These are phyloP conservation scores for Lagocephalus sceleratus DNA, from an alignment of 2,797 vertebrate species.

Conservation along the genomic window DNA sequence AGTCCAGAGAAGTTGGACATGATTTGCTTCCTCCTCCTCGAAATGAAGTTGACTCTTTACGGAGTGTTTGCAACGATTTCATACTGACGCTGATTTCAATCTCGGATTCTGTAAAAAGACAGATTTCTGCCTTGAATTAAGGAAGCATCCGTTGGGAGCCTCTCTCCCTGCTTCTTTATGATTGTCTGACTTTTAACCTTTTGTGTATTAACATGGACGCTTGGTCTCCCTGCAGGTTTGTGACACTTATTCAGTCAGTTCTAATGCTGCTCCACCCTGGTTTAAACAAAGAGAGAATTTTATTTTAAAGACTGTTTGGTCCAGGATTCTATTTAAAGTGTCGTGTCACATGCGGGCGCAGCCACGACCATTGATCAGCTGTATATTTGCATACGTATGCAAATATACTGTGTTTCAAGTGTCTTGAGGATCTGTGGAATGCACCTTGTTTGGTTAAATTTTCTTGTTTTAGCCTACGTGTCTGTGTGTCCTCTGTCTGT, in stretches of 20 bases:
- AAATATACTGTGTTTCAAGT: background rate
- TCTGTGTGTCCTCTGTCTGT: slow-evolving; percentile 50
- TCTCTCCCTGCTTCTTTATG: slow-evolving; percentile 22
- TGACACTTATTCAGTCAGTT: no score
- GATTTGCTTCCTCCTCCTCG: slow-evolving; percentile 23
- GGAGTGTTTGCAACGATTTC: no score
- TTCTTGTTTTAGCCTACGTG: slow-evolving; percentile 42
- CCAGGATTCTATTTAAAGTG: slow-evolving; percentile 40
- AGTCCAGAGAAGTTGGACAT: slow-evolving; percentile 38
- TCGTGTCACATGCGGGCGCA: slow-evolving; percentile 9
- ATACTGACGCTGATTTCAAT: no score
- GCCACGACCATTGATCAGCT: no score
- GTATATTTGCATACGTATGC: no score
- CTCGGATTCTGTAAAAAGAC: slow-evolving; percentile 30
- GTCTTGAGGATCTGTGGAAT: slow-evolving; percentile 22
- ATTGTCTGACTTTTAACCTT: slow-evolving; percentile 17
- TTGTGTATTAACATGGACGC: slow-evolving; percentile 8
- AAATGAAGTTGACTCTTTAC: slow-evolving; percentile 3
- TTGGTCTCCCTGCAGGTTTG: no score
- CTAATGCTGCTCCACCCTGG: slow-evolving; percentile 16
- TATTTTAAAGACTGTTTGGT: slow-evolving; percentile 33
- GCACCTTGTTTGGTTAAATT: slow-evolving; percentile 47
- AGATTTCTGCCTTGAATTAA: slow-evolving; percentile 28
- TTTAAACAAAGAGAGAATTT: slow-evolving; percentile 30
- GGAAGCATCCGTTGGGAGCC: slow-evolving; percentile 11